Conservation (phyloP, 2,113 vertebrate species). For the Sphaerodactylus townsendi region DNA sequence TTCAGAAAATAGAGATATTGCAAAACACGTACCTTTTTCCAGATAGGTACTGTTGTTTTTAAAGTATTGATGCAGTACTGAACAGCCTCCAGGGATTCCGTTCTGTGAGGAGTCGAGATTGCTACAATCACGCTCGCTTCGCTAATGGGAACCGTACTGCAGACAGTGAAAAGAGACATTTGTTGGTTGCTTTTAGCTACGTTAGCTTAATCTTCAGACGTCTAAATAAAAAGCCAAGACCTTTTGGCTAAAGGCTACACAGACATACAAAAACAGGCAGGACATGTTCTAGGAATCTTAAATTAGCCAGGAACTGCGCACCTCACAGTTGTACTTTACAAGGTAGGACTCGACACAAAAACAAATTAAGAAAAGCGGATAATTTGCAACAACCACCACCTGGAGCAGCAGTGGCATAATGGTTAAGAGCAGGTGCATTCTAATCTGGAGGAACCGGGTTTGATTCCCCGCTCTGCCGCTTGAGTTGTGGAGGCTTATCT, state of each 20-base stretch:
- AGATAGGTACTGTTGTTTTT: slow-evolving; percentile 89
- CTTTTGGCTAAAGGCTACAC: neutral
- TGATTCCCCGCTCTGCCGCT: too few species aligned
- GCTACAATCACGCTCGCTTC: slow-evolving; percentile 91
- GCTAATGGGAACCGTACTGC: slow-evolving; percentile 85
- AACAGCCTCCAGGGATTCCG: slow-evolving; percentile 85
- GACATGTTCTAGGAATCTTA: slow-evolving; percentile 44
- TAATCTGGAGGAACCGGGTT: too few species aligned
- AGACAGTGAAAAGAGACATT: slow-evolving; percentile 15
- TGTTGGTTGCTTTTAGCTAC: slow-evolving; percentile 38
- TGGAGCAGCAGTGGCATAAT: too few species aligned
- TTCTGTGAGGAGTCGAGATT: slow-evolving; percentile 89
- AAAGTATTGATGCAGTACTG: slow-evolving; percentile 82
- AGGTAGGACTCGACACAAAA: neutral
- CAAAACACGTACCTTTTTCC: slow-evolving; percentile 85
- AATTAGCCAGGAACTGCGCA: slow-evolving; percentile 47
- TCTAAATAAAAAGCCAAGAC: slow-evolving; percentile 37
- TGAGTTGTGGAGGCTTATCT: too few species aligned
- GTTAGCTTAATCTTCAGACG: slow-evolving; percentile 31
- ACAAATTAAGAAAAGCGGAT: neutral
- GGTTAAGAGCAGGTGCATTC: too few species aligned
- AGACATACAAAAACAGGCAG: neutral
- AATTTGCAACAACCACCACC: neutral
- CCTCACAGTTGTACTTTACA: slow-evolving; percentile 34
- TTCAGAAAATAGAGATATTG: neutral